Conservation (phyloP, 2,797 vertebrate genomes). For the Pogoniulus pusillus region DNA sequence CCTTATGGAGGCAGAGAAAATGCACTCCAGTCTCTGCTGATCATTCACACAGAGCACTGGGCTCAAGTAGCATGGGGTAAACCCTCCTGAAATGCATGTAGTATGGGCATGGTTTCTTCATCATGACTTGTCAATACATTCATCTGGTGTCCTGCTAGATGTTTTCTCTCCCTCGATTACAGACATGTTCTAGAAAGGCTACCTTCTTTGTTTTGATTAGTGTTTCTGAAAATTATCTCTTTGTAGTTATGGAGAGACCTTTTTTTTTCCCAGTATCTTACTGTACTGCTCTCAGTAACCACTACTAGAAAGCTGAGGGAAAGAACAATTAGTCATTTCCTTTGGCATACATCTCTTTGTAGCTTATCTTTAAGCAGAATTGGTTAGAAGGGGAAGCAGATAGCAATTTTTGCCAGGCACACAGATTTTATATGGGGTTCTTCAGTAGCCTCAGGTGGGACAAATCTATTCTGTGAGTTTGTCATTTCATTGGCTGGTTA, state of each 20-base stretch:
- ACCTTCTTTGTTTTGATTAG: background rate
- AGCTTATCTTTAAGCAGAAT: background rate
- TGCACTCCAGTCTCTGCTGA: accelerated
- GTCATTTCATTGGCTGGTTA: background rate
- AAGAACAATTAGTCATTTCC: background rate
- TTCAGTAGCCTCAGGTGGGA: background rate
- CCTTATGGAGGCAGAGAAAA: background rate
- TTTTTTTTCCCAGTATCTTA: background rate
- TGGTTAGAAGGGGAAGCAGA: background rate
- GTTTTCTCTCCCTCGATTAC: background rate
- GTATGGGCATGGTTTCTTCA: background rate
- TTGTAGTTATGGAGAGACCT: background rate
- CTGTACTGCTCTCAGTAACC: background rate
- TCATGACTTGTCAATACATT: background rate
- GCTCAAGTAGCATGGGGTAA: background rate
- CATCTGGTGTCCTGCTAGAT: background rate
- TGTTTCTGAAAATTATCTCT: background rate
- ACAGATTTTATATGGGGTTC: background rate
- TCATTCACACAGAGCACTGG: accelerated
- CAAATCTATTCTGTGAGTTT: background rate
- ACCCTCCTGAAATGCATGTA: background rate
- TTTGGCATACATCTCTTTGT: background rate
- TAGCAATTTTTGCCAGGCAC: background rate
- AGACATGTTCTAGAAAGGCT: background rate
- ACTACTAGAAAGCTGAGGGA: background rate